Conservation (phyloP, 2,797 vertebrate species). For the Alectoris magna region DNA sequence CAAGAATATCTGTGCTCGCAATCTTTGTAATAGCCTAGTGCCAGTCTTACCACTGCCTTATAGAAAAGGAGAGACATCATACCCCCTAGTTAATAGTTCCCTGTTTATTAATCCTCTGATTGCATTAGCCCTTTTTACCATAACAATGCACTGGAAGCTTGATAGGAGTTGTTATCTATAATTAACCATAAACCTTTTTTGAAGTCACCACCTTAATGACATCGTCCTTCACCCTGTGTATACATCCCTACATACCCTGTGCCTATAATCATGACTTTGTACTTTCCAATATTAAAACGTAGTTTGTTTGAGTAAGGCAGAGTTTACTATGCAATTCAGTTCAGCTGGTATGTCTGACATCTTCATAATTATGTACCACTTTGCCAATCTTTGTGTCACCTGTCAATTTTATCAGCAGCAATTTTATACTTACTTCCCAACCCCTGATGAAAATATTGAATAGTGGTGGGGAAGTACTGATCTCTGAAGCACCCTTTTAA, state of each 20-base stretch:
- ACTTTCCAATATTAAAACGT: background rate
- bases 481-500: background rate
- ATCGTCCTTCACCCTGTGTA: background rate
- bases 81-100: background rate
- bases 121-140: background rate
- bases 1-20: background rate
- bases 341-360: conserved; percentile 28
- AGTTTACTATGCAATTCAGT: background rate
- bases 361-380: background rate
- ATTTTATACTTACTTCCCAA: conserved; percentile 45
- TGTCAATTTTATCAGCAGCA: conserved; percentile 47
- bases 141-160: background rate
- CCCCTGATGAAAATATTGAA: conserved; percentile 52
- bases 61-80: background rate
- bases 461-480: conserved; percentile 1
- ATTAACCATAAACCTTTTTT: background rate
- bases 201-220: background rate
- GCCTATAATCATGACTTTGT: background rate
- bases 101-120: background rate
- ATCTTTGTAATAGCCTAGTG: background rate
- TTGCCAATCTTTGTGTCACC: conserved; percentile 54
- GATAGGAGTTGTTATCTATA: background rate
- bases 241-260: background rate
- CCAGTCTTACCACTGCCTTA: background rate
- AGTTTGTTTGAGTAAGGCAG: background rate